phyloP scores from a whole-genome alignment of 2,113 vertebrate species.

The Datnioides undecimradiatus region DNA sequence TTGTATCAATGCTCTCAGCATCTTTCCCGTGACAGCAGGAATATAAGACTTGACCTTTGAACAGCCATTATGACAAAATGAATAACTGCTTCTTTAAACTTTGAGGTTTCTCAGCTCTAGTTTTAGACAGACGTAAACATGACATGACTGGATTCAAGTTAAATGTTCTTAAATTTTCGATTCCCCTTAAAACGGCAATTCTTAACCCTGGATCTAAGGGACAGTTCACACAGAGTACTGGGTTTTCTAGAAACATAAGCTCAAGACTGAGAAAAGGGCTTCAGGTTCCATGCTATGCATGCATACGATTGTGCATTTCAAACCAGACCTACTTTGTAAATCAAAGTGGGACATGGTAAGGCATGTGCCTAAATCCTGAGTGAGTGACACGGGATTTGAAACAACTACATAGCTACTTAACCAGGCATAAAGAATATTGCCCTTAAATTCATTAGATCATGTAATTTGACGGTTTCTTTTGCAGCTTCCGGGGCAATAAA shows the following conservation, averaged over 20 bases:
- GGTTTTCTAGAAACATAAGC: not conserved
- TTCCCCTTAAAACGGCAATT: constrained; percentile 8
- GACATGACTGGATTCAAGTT: not conserved
- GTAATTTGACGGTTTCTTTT: not conserved
- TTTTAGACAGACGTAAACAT: constrained; percentile 18
- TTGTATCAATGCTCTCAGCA: not conserved
- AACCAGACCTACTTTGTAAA: constrained; percentile 20
- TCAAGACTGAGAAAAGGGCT: not conserved
- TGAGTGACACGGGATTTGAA: constrained; percentile 5
- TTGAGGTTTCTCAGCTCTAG: not conserved
- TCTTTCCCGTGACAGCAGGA: not conserved
- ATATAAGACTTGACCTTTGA: constrained; percentile 36
- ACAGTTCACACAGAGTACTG: constrained; percentile 4
- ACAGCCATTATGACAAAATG: constrained; percentile 15
- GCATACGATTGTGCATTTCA: not conserved
- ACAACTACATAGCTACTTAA: not conserved
- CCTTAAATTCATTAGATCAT: not conserved
- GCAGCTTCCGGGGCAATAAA: constrained; percentile 6
- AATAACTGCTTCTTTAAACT: not conserved
- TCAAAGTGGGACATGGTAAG: constrained; percentile 25
- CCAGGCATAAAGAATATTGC: not conserved
- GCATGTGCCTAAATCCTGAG: not conserved
- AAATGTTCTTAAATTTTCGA: not conserved
- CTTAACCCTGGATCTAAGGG: not conserved
- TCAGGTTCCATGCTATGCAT: not conserved